A percentile compares a stretch with the other conserved stretches of the same genome.
phyloP scores from a whole-genome alignment of 1,140 invertebrate species.

The Galendromus occidentalis region DNA sequence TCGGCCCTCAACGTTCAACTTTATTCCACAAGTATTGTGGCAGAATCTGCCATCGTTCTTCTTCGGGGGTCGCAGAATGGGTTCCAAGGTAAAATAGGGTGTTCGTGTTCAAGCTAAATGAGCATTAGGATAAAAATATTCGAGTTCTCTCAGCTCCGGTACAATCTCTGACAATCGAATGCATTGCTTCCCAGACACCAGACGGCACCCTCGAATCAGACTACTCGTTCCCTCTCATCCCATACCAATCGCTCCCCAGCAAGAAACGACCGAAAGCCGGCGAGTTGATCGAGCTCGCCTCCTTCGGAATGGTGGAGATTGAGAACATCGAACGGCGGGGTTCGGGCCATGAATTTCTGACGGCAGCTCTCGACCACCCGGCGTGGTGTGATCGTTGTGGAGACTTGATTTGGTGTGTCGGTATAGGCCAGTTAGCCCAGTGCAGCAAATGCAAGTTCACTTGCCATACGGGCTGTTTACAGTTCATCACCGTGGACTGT shows the following conservation, averaged over 20 bases:
- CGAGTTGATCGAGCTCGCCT: slow-evolving; percentile 22
- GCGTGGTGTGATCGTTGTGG: slow-evolving; percentile 36
- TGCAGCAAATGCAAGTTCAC: not conserved
- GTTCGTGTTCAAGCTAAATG: too few relatives aligned
- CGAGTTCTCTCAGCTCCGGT: too few relatives aligned
- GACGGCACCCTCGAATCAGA: not conserved
- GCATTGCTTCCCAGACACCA: not conserved
- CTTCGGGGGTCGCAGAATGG: not conserved
- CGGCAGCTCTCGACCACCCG: slow-evolving; percentile 25
- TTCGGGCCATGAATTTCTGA: slow-evolving; percentile 20
- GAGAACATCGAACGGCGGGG: slow-evolving; percentile 20
- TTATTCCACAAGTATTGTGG: not conserved
- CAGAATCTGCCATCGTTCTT: slow-evolving; percentile 4
- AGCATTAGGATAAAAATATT: too few relatives aligned
- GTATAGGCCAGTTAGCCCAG: not conserved
- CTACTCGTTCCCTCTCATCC: not conserved
- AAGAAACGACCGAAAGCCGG: slow-evolving; percentile 16
- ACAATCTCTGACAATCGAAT: too few relatives aligned
- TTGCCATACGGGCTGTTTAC: not conserved
- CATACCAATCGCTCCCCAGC: not conserved
- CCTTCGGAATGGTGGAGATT: slow-evolving; percentile 22
- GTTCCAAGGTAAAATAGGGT: not conserved
- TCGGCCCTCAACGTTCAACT: not conserved
- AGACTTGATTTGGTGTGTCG: slow-evolving; percentile 33
- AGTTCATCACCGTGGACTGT: slow-evolving; percentile 7